phyloP scores from a whole-genome alignment of 1,140 invertebrate genomes.

The Piezodorus guildinii region DNA sequence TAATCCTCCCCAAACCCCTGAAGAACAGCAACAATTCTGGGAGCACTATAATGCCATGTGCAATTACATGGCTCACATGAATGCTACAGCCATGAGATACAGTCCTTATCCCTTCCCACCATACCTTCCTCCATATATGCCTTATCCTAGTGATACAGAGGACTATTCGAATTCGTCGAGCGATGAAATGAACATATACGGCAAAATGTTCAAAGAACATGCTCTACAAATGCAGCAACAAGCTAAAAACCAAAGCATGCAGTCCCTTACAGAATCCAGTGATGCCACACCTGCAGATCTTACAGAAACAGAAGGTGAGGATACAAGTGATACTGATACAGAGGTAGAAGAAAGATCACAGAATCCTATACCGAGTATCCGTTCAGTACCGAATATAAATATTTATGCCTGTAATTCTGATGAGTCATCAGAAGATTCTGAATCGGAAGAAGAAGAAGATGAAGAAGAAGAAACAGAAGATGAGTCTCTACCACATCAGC shows the following conservation, averaged over 20 bases:
- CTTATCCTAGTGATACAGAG: constrained; percentile 31
- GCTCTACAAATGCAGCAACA: not conserved
- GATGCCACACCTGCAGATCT: not conserved
- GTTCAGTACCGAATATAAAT: constrained; percentile 40
- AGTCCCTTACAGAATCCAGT: not conserved
- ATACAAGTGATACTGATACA: constrained; percentile 33
- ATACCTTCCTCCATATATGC: constrained; percentile 26
- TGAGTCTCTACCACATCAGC: constrained; percentile 34
- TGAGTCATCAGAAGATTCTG: constrained; percentile 27
- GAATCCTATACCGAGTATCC: constrained; percentile 21
- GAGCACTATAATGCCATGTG: constrained; percentile 32
- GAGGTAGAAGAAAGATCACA: constrained; percentile 29
- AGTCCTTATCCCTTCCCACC: constrained; percentile 29
- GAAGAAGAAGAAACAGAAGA: constrained; percentile 32
- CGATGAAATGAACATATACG: constrained; percentile 36
- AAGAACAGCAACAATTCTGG: constrained; percentile 29
- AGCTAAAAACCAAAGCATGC: not conserved
- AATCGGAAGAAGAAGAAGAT: constrained; percentile 19
- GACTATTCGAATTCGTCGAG: constrained; percentile 34
- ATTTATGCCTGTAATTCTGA: constrained; percentile 33
- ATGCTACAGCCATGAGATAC: constrained; percentile 28
- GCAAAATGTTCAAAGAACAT: constrained; percentile 25
- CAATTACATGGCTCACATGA: constrained; percentile 31
- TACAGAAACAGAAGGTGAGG: constrained; percentile 31
- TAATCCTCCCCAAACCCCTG: constrained; percentile 29